These are phyloP conservation scores for Thaleichthys pacificus DNA, from an alignment of 2,797 vertebrate genomes.

Conservation along the genomic window DNA sequence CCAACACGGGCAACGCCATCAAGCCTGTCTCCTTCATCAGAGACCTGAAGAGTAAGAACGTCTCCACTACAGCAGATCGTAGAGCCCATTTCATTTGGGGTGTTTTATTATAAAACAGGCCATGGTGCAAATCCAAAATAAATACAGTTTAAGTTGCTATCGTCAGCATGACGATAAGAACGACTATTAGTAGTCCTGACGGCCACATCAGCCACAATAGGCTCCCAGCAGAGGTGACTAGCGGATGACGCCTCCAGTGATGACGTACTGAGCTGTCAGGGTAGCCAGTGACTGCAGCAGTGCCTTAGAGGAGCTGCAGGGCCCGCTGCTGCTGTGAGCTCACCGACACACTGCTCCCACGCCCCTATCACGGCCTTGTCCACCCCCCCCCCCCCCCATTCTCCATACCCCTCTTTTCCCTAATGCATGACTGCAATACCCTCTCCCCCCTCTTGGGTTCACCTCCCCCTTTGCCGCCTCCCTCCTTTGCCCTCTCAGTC, in stretches of 20 bases:
- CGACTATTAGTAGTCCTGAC: too few species aligned
- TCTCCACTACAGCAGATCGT: background rate
- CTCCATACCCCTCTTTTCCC: conserved; percentile 35
- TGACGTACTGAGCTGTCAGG: conserved; percentile 23
- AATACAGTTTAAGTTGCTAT: too few species aligned
- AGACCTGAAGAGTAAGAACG: conserved; percentile 91
- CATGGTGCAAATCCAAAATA: too few species aligned
- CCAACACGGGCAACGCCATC: conserved; percentile 92
- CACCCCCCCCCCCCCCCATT: background rate
- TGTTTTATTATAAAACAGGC: background rate
- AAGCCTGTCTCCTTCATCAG: conserved; percentile 94
- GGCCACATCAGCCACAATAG: too few species aligned
- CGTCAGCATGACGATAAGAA: too few species aligned
- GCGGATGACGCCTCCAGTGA: background rate
- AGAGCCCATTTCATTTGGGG: background rate
- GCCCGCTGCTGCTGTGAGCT: conserved; percentile 43
- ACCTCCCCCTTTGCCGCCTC: conserved; percentile 30
- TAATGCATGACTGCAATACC: conserved; percentile 60
- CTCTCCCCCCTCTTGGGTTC: conserved; percentile 50
- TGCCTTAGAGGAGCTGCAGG: conserved; percentile 33
- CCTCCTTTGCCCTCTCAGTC: conserved; percentile 64
- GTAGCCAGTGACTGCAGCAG: conserved; percentile 43
- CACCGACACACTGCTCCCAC: conserved; percentile 32
- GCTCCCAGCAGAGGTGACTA: too few species aligned
- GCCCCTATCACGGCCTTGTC: background rate